Conservation (phyloP, 2,888 invertebrate genomes). For the Caenorhabditis parvicauda region DNA sequence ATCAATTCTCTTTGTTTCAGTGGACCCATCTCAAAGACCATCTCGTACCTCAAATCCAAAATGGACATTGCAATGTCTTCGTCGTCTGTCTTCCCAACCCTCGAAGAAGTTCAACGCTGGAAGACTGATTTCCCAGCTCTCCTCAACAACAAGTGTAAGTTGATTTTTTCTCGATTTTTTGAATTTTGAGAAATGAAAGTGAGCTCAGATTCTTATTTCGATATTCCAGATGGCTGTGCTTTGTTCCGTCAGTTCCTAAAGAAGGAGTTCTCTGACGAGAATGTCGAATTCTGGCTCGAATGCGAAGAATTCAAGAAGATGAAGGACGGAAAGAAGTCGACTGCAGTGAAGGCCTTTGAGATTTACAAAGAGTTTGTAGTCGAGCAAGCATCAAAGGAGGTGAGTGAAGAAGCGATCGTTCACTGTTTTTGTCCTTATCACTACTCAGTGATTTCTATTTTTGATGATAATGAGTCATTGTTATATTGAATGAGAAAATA, state of each 20-base stretch:
- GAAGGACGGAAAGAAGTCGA: slow-evolving; percentile 51
- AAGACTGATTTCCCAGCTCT: slow-evolving; percentile 49
- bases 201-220: no score
- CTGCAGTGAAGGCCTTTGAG: slow-evolving; percentile 45
- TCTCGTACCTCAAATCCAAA: slow-evolving; percentile 48
- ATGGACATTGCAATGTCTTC: slow-evolving; percentile 47
- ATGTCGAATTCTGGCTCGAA: slow-evolving; percentile 57
- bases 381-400: slow-evolving; percentile 53
- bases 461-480: not conserved
- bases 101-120: slow-evolving; percentile 56
- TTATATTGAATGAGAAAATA: not conserved
- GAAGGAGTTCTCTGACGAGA: slow-evolving; percentile 55
- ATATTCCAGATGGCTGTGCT: slow-evolving; percentile 51
- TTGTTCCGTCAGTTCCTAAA: slow-evolving; percentile 55
- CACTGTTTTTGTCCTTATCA: not conserved
- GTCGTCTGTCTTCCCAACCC: slow-evolving; percentile 47
- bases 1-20: slow-evolving; percentile 40
- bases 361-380: slow-evolving; percentile 50
- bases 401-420: no score
- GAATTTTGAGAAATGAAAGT: not conserved
- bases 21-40: slow-evolving; percentile 52
- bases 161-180: slow-evolving; percentile 5
- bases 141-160: slow-evolving; percentile 54
- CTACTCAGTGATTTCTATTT: not conserved
- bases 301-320: slow-evolving; percentile 59